A percentile compares a stretch with the other conserved stretches of the same genome.
Evolutionary conservation across 2,797 vertebrate genomes (phyloP).

Genomic region (Anabas testudineus): DNA sequence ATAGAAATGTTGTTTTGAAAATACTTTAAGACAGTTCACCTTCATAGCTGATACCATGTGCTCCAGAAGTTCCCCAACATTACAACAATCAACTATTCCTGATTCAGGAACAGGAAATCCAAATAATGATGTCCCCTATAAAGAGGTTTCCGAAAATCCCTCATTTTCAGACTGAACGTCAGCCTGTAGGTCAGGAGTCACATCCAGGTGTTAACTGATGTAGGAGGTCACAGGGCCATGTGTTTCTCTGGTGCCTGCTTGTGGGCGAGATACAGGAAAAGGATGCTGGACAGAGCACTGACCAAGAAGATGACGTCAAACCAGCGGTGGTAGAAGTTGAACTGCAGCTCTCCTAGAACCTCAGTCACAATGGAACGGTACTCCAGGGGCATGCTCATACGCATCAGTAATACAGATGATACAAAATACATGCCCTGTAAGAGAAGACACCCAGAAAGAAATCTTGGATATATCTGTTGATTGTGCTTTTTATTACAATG

Average conservation of each 20-base stretch:
- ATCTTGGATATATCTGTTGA: neutral
- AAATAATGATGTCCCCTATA: slow-evolving; percentile 36
- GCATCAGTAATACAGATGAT: slow-evolving; percentile 96
- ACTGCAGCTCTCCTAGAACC: slow-evolving; percentile 97
- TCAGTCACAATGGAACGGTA: slow-evolving; percentile 97
- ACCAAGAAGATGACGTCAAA: slow-evolving; percentile 99
- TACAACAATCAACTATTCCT: slow-evolving; percentile 67
- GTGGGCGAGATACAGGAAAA: slow-evolving; percentile 98
- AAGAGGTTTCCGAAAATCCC: slow-evolving; percentile 32
- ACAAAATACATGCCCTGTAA: slow-evolving; percentile 97
- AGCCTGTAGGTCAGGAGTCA: slow-evolving; percentile 1
- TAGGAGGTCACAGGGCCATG: slow-evolving; percentile 84
- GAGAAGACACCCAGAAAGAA: slow-evolving; percentile 24
- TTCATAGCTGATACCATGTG: slow-evolving; percentile 22
- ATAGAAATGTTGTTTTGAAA: slow-evolving; percentile 17
- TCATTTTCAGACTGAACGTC: slow-evolving; percentile 43
- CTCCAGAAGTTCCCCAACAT: slow-evolving; percentile 28
- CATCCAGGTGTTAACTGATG: neutral
- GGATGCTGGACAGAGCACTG: slow-evolving; percentile 97
- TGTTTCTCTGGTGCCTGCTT: slow-evolving; percentile 99
- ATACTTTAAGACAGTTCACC: slow-evolving; percentile 26
- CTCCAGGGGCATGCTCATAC: slow-evolving; percentile 98
- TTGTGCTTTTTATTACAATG: neutral
- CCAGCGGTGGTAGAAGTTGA: slow-evolving; percentile 99
- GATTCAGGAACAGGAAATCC: slow-evolving; percentile 79